phyloP scores from a whole-genome alignment of 2,888 invertebrate genomes.

The Volucella zonaria region DNA sequence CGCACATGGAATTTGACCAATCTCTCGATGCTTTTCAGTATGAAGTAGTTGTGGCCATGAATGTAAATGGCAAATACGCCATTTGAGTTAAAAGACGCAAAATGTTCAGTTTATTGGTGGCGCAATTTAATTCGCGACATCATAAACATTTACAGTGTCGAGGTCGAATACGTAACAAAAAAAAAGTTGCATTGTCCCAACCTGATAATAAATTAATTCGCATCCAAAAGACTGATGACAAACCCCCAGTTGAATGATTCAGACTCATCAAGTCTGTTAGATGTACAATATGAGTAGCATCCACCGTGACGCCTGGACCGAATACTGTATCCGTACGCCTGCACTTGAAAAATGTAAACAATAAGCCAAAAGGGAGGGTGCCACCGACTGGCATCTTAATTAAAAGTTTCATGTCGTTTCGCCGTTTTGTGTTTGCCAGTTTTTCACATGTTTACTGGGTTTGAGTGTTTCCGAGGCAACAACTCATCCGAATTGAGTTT shows the following conservation, averaged over 20 bases:
- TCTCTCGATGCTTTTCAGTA: no score
- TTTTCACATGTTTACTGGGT: conserved; percentile 3
- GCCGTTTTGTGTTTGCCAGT: no score
- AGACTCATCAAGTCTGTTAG: conserved; percentile 26
- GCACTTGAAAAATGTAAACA: conserved; percentile 15
- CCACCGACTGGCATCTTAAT: conserved; percentile 41
- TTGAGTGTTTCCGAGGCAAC: conserved; percentile 31
- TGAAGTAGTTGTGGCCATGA: no score
- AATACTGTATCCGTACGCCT: neutral
- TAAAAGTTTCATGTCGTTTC: conserved; percentile 47
- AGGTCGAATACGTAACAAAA: conserved; percentile 44
- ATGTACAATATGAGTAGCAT: neutral
- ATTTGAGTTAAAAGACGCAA: no score
- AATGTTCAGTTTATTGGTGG: no score
- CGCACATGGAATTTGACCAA: no score
- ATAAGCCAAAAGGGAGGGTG: neutral
- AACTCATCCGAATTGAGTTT: conserved; percentile 22
- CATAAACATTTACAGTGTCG: neutral
- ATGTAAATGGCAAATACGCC: no score
- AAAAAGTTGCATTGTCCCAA: neutral
- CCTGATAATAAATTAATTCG: conserved; percentile 3
- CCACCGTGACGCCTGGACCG: conserved; percentile 2
- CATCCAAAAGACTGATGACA: conserved; percentile 20
- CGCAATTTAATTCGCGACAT: neutral
- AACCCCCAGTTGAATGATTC: conserved; percentile 44